phyloP scores from a whole-genome alignment of 2,888 invertebrate genomes.

The Euspilapteryx auroguttella region DNA sequence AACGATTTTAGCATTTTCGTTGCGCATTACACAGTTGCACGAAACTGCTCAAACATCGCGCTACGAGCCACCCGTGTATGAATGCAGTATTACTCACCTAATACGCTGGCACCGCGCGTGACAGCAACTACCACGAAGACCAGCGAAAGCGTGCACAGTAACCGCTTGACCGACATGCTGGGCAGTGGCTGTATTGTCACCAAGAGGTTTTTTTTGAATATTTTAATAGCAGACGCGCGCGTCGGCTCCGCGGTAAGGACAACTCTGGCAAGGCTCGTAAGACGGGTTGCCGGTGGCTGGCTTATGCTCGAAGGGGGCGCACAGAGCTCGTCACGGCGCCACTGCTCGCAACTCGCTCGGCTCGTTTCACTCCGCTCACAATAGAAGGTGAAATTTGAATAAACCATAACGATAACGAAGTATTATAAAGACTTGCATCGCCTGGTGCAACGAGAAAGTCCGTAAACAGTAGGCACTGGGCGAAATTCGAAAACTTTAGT shows the following conservation, averaged over 20 bases:
- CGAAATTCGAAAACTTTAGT: too few species aligned
- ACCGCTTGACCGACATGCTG: constrained; percentile 34
- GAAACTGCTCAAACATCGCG: too few species aligned
- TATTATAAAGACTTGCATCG: constrained; percentile 44
- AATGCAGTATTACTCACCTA: constrained; percentile 57
- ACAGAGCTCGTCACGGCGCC: constrained; percentile 32
- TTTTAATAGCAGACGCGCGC: constrained; percentile 14
- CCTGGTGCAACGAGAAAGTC: constrained; percentile 50
- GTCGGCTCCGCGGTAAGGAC: constrained; percentile 2
- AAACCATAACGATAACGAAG: constrained; percentile 45
- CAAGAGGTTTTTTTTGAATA: constrained; percentile 14
- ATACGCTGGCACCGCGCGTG: constrained; percentile 35
- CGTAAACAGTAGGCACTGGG: too few species aligned
- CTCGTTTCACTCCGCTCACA: constrained; percentile 52
- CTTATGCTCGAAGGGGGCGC: constrained; percentile 24
- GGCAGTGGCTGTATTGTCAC: constrained; percentile 1
- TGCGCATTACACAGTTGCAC: too few species aligned
- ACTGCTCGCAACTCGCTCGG: constrained; percentile 43
- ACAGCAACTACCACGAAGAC: constrained; percentile 22
- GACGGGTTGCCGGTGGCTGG: constrained; percentile 6
- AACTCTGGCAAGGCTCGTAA: constrained; percentile 1
- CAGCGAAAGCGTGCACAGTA: constrained; percentile 24
- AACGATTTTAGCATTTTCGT: too few species aligned
- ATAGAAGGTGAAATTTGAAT: constrained; percentile 61
- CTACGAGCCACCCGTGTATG: too few species aligned